Conservation (phyloP, 1,140 invertebrate species). For the Diachasma alloeum region DNA sequence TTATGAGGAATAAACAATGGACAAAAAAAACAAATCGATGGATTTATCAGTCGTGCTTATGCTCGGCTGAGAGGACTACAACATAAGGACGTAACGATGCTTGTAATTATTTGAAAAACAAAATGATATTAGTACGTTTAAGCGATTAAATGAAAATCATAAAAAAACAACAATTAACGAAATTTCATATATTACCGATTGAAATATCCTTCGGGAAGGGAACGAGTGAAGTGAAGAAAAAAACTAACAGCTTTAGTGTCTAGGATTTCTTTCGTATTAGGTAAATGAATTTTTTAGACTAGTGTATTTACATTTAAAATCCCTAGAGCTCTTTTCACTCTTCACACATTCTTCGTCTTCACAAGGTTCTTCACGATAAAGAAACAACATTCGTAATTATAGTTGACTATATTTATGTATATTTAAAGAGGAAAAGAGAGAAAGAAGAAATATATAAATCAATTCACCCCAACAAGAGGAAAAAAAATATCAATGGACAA, state of each 20-base stretch:
- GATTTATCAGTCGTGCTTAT: conserved; percentile 11
- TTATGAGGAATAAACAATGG: conserved; percentile 18
- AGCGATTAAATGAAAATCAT: conserved; percentile 52
- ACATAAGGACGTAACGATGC: conserved; percentile 63
- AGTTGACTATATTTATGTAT: conserved; percentile 55
- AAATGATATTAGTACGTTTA: conserved; percentile 63
- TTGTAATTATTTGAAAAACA: conserved; percentile 61
- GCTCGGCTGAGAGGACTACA: conserved; percentile 50
- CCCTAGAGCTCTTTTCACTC: conserved; percentile 20
- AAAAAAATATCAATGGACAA: conserved; percentile 27
- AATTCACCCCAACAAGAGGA: conserved; percentile 11
- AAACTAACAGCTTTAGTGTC: conserved; percentile 42
- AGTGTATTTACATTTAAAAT: conserved; percentile 24
- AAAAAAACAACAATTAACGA: conserved; percentile 49
- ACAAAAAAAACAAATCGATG: conserved; percentile 20
- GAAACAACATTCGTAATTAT: conserved; percentile 46
- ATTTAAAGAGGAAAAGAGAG: conserved; percentile 44
- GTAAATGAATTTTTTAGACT: conserved; percentile 33
- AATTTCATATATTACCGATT: conserved; percentile 62
- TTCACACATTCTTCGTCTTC: conserved; percentile 32
- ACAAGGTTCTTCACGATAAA: conserved; percentile 31
- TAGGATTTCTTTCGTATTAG: conserved; percentile 43
- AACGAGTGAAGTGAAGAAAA: neutral
- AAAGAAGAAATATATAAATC: conserved; percentile 17
- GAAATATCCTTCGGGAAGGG: conserved; percentile 50